Evolutionary conservation across 2,888 invertebrate species (phyloP).

Genomic region (Pristionchus exspectatus): DNA sequence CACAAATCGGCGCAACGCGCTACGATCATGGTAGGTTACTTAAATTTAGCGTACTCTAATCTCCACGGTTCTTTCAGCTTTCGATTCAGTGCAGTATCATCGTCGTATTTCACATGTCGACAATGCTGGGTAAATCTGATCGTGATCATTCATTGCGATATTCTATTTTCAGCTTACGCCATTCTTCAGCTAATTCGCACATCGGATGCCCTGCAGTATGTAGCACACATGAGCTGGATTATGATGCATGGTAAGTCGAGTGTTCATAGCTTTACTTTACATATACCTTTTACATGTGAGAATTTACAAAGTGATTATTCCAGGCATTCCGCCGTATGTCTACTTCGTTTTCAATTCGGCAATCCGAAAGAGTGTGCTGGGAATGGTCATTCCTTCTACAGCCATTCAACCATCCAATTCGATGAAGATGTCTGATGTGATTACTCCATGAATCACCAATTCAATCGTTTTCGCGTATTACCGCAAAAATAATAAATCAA

Average conservation of each 20-base stretch:
- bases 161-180: not conserved
- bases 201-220: not conserved
- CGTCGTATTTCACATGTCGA: constrained; percentile 16
- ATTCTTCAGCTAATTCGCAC: not conserved
- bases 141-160: not conserved
- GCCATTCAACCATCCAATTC: not conserved
- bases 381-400: not conserved
- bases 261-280: no score
- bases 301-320: not conserved
- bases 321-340: not conserved
- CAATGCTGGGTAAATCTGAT: not conserved
- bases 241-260: not conserved
- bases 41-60: no score
- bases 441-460: not conserved
- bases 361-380: not conserved
- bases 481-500: no score
- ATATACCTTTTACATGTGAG: no score
- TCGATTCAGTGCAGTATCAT: constrained; percentile 9
- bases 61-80: not conserved
- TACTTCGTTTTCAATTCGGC: constrained; percentile 6
- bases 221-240: not conserved
- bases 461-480: not conserved
- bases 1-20: not conserved
- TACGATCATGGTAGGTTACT: not conserved
- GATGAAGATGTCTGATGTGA: not conserved